Evolutionary conservation across 2,888 invertebrate genomes (phyloP).

Genomic region (Bellardia pandia): DNA sequence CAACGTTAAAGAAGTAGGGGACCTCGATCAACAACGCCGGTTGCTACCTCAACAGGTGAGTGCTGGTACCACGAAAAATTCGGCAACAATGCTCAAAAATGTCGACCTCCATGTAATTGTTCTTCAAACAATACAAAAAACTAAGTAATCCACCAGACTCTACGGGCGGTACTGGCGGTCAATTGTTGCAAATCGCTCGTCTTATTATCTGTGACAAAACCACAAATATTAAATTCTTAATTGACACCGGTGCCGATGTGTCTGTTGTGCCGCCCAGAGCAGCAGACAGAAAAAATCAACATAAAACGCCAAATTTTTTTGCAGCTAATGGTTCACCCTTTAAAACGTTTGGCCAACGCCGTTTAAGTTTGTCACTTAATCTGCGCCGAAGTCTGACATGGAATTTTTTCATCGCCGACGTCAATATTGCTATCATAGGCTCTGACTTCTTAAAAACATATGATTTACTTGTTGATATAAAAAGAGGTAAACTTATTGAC

Average conservation of each 20-base stretch:
- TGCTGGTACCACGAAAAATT: slow-evolving; percentile 33
- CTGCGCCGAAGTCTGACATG: slow-evolving; percentile 24
- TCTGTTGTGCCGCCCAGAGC: not conserved
- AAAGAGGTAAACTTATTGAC: slow-evolving; percentile 34
- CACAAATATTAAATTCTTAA: slow-evolving; percentile 44
- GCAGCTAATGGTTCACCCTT: slow-evolving; percentile 13
- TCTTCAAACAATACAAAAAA: slow-evolving; percentile 10
- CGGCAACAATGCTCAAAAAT: not conserved
- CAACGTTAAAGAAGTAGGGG: not conserved
- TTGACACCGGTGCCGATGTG: slow-evolving; percentile 60
- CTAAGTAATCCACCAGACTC: not conserved
- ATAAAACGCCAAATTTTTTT: slow-evolving; percentile 3
- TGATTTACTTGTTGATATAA: slow-evolving; percentile 41
- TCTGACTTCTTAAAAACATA: slow-evolving; percentile 44
- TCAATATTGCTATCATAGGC: slow-evolving; percentile 42
- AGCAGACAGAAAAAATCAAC: not conserved
- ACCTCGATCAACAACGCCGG: not conserved
- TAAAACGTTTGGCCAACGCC: slow-evolving; percentile 53
- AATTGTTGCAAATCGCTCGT: slow-evolving; percentile 45
- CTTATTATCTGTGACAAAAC: slow-evolving; percentile 61
- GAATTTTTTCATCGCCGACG: slow-evolving; percentile 39
- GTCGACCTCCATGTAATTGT: slow-evolving; percentile 17
- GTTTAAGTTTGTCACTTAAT: slow-evolving; percentile 40
- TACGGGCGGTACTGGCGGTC: slow-evolving; percentile 4
- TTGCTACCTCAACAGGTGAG: not conserved